phyloP scores from a whole-genome alignment of 2,797 vertebrate genomes.

The Hypotaenidia okinawae region DNA sequence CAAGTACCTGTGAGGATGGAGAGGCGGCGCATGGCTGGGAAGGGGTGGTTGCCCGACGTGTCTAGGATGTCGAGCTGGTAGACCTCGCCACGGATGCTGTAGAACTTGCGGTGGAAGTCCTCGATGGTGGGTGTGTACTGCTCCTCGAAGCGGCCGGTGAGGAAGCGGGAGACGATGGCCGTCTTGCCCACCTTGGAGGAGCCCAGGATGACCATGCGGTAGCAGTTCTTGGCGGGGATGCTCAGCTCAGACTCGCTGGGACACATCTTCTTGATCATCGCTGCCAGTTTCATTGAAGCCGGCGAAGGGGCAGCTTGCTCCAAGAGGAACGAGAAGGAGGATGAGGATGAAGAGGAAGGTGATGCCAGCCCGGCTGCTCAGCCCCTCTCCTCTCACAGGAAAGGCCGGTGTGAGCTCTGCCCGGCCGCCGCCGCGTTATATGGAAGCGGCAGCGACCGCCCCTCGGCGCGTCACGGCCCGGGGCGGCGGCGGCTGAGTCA shows the following conservation, averaged over 20 bases:
- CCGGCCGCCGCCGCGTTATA: constrained; percentile 73
- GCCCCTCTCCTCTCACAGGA: neutral
- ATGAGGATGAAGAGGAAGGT: neutral
- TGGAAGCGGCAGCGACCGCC: neutral
- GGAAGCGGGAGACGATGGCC: constrained; percentile 94
- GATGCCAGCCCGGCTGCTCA: neutral
- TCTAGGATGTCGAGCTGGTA: constrained; percentile 98
- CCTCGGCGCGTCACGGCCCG: constrained; percentile 22
- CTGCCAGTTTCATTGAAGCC: constrained; percentile 78
- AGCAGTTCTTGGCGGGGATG: constrained; percentile 96
- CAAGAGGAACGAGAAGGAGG: neutral
- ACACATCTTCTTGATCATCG: constrained; percentile 96
- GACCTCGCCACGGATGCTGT: constrained; percentile 94
- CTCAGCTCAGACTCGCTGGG: constrained; percentile 88
- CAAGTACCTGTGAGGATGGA: constrained; percentile 94
- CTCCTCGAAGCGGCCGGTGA: constrained; percentile 93
- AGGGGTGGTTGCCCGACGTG: constrained; percentile 95
- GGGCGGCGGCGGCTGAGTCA: constrained; percentile 11
- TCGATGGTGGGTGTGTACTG: constrained; percentile 98
- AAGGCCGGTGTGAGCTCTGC: neutral
- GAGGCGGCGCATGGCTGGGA: constrained; percentile 96
- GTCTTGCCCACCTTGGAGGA: constrained; percentile 98
- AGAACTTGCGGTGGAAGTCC: constrained; percentile 98
- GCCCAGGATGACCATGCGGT: constrained; percentile 96
- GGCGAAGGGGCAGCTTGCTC: neutral